Evolutionary conservation across 1,140 invertebrate genomes (phyloP).

Genomic region (Achroia grisella): DNA sequence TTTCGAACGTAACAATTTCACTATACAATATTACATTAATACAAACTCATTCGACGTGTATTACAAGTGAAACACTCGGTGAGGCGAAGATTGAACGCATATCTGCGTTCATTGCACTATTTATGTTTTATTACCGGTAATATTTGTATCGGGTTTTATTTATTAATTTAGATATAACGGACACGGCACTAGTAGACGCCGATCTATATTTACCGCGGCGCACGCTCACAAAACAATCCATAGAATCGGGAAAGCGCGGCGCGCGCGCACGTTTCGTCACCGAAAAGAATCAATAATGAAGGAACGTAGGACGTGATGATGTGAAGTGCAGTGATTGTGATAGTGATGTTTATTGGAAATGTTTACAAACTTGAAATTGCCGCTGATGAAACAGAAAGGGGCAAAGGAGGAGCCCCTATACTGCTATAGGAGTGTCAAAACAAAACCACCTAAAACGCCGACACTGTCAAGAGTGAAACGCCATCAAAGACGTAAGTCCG

Average conservation of each 20-base stretch:
- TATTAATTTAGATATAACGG: conserved; percentile 38
- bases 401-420: conserved; percentile 34
- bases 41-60: no score
- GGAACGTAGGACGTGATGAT: neutral
- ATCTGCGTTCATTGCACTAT: conserved; percentile 9
- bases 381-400: conserved; percentile 36
- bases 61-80: conserved; percentile 13
- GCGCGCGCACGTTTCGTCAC: conserved; percentile 18
- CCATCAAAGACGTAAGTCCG: conserved; percentile 58
- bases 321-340: conserved; percentile 8
- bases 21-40: no score
- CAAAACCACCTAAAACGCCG: conserved; percentile 60
- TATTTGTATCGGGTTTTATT: conserved; percentile 38
- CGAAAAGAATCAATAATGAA: conserved; percentile 1
- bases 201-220: conserved; percentile 36
- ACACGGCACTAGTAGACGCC: conserved; percentile 27
- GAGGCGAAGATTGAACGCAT: conserved; percentile 31
- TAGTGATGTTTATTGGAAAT: conserved; percentile 33
- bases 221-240: conserved; percentile 39
- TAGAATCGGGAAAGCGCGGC: conserved; percentile 21
- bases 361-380: conserved; percentile 57
- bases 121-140: conserved; percentile 39
- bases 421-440: conserved; percentile 42
- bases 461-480: conserved; percentile 42
- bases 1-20: no score